Base-by-base conservation (phyloP, 2,888 invertebrate genomes). In the Drosophila colorata region DNA sequence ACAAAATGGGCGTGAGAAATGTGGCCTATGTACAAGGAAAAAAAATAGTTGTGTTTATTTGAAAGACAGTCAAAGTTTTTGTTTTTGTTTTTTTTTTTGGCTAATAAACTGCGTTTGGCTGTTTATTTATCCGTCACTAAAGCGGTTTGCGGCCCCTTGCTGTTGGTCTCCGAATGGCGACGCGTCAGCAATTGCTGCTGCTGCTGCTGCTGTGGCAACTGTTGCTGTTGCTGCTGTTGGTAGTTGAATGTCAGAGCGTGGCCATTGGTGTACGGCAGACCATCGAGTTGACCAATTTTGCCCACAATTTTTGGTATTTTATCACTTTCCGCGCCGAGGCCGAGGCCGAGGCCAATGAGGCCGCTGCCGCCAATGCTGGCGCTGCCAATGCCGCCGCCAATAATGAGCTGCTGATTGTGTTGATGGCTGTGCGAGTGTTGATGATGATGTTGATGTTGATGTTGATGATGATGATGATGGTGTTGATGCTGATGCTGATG, bases 221-320 rank as follows among this genome's bases (percentile, higher is more conserved):
- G 69, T 3, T 56, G 67, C 35, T 73, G 65, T 25, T 57, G 48
- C 23, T 60, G 69, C 20, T 59, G 61, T 57, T 48, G 48, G 33
- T 61, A 58, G 46, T 74, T 80, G 43, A 64, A 69, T 18, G 70
- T 60, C 80, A 79, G 51, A 16, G 58, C 60, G 38, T 71, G 80
- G 59, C 90, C 87, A 67, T 90, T 82, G 59, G 49, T 74, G 35
- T 79, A 87, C 41, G 88, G 70, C 68, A 81, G 71, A 40, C 83
- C 83, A 61, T 92, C 91, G 61, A 91, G 80, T 73, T 91, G 90
- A 56, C 89, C 91, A 56, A 92, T 72, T 89, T 92, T 92, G 64
- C 92, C 92, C 74, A 92, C 92, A 76, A 92, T 92, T 91, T 91
- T 92, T 90, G 92, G 91, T 91, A 92, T 92, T 79, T 91, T 92